Conservation (phyloP, 2,888 invertebrate genomes). For the Thera obeliscata region DNA sequence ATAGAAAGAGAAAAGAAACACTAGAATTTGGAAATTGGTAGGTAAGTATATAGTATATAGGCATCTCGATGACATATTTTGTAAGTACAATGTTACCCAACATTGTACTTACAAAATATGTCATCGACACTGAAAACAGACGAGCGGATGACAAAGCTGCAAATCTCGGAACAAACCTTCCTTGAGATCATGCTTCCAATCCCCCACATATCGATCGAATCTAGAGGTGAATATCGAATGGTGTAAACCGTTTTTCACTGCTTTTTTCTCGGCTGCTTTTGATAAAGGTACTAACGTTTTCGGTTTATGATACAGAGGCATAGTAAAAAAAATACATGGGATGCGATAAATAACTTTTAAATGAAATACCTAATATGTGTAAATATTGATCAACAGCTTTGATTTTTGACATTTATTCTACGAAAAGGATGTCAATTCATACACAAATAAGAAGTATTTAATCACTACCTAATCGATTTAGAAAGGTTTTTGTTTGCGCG, state of each 20-base stretch:
- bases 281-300: constrained; percentile 66
- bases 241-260: constrained; percentile 83
- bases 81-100: too few species aligned
- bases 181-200: constrained; percentile 84
- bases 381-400: neutral
- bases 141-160: too few species aligned
- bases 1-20: too few species aligned
- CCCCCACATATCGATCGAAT: constrained; percentile 84
- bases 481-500: too few species aligned
- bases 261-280: constrained; percentile 68
- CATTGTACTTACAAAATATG: too few species aligned
- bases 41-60: too few species aligned
- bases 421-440: neutral
- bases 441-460: neutral
- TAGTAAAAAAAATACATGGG: constrained; percentile 41
- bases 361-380: neutral
- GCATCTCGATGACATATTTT: too few species aligned
- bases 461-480: too few species aligned
- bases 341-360: constrained; percentile 4
- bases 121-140: too few species aligned
- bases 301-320: constrained; percentile 76
- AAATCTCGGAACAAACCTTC: constrained; percentile 56
- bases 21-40: too few species aligned
- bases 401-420: neutral
- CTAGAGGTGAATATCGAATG: constrained; percentile 82